Base-by-base conservation (phyloP, 2,113 vertebrate genomes). In the Sander lucioperca region DNA sequence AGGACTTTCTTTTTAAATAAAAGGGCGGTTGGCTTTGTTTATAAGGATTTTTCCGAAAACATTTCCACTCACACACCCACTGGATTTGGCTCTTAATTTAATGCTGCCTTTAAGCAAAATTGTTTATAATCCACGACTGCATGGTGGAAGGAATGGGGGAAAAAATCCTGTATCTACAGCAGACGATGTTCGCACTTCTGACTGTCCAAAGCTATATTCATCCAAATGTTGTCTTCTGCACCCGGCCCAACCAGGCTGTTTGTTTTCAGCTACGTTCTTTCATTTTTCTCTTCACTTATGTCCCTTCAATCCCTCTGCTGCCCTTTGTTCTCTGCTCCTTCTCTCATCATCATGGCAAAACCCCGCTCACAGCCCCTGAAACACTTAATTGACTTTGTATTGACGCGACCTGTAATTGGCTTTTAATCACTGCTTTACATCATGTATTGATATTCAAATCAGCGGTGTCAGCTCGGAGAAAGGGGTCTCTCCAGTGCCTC, bases 391-490 rank as follows among this genome's bases (percentile, higher is more conserved):
- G 90, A 92, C 93, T 93, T 90, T 90, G 92, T 86, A 89, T 87
- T 77, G 75, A 86, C 74, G 72, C 27, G 2, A 27, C 78, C 90
- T 76, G 77, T 94, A 94, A 95, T 94, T 94, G 92, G 88, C 87
- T 91, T 93, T 94, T 95, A 95, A 95, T 95, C 92, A 92, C 89
- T 69, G 80, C 90, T 94, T 94, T 93, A 85, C 89, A 86, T 92
- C 90, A 67, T 91, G 93, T 96, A 94, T 94, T 95, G 91, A 95
- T 95, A 94, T 94, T 94, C 87, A 93, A 94, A 95, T 94, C 82
- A 79, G 87, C 61, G 53, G 65, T 83, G 87, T 89, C 92, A 84
- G 83, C 85, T 71, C 76, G 4, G 83, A 83, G 82, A 89, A 86
- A 88, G 77, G 33, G 70, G 62, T 23, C 76, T 88, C 90, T 80